These are phyloP conservation scores for Diorhabda carinulata DNA, from an alignment of 1,140 invertebrate genomes.

Conservation along the genomic window DNA sequence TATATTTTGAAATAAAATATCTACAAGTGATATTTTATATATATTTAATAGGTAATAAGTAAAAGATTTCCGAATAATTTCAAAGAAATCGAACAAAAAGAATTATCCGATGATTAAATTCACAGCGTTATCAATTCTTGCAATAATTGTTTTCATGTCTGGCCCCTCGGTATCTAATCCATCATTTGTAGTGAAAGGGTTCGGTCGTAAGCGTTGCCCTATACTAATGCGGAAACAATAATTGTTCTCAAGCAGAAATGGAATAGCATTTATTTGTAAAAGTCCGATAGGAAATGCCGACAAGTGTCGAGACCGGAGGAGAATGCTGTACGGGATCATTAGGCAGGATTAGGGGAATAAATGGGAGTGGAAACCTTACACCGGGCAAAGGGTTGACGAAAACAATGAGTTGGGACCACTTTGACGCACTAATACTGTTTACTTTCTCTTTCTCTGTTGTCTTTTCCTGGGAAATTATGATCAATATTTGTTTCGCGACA, in stretches of 20 bases:
- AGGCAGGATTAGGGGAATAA: conserved; percentile 38
- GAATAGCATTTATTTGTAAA: conserved; percentile 42
- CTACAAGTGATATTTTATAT: too few relatives aligned
- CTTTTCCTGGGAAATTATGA: conserved; percentile 1
- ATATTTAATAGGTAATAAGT: too few relatives aligned
- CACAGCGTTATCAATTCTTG: conserved; percentile 19
- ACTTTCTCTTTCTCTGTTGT: not conserved
- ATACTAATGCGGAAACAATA: conserved; percentile 44
- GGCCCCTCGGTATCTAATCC: conserved; percentile 40
- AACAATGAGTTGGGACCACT: conserved; percentile 29
- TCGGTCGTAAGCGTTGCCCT: conserved; percentile 31
- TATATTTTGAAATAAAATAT: too few relatives aligned
- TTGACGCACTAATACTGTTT: conserved; percentile 21
- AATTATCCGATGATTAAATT: not conserved
- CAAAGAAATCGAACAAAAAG: not conserved
- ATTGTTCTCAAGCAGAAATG: conserved; percentile 41
- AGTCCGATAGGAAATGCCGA: conserved; percentile 34
- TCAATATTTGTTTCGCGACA: conserved; percentile 7
- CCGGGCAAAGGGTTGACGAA: conserved; percentile 37
- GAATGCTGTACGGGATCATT: conserved; percentile 36
- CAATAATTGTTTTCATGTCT: conserved; percentile 40
- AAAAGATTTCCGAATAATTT: too few relatives aligned
- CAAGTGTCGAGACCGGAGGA: conserved; percentile 37
- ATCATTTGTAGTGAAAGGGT: conserved; percentile 40
- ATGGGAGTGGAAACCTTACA: conserved; percentile 36